Conservation (phyloP, 2,113 vertebrate species). For the Gasterosteus nipponicus region DNA sequence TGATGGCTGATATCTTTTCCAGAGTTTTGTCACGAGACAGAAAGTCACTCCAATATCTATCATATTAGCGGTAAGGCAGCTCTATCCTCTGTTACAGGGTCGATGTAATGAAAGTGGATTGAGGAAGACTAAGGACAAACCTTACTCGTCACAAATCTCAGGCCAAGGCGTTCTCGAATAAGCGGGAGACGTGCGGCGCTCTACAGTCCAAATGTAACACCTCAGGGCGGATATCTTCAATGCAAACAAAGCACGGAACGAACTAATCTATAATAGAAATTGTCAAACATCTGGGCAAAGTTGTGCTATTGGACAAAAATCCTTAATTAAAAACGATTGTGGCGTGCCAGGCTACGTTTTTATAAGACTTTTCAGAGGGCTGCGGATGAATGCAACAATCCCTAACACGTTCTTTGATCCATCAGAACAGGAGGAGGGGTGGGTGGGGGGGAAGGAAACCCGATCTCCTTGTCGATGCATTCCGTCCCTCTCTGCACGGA, state of each 20-base stretch:
- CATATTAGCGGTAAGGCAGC: background rate
- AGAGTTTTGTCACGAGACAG: slow-evolving; percentile 58
- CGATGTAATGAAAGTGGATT: slow-evolving; percentile 9
- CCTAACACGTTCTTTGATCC: slow-evolving; percentile 75
- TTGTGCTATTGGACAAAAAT: slow-evolving; percentile 37
- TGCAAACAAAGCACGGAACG: background rate
- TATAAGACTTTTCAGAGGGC: slow-evolving; percentile 27
- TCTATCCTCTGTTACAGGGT: background rate
- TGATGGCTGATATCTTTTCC: slow-evolving; percentile 68
- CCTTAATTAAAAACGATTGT: slow-evolving; percentile 43
- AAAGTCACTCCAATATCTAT: slow-evolving; percentile 20
- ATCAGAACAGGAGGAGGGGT: slow-evolving; percentile 47
- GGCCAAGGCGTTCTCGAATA: background rate
- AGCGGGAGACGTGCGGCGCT: slow-evolving; percentile 2
- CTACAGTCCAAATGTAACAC: background rate
- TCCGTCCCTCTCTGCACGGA: slow-evolving; percentile 54
- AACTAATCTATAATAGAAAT: background rate
- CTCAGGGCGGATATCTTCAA: background rate
- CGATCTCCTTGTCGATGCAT: slow-evolving; percentile 63
- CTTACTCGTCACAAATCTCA: background rate
- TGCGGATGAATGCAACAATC: slow-evolving; percentile 42
- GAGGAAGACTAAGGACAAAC: background rate
- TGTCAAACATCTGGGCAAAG: slow-evolving; percentile 52
- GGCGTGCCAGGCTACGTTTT: slow-evolving; percentile 45
- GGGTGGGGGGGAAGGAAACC: slow-evolving; percentile 55